Percentiles rank a stretch among this genome's conserved stretches.
These are phyloP conservation scores for Lytechinus pictus DNA, from an alignment of 35 echinoderm and acorn worm species.

Conservation along the genomic window DNA sequence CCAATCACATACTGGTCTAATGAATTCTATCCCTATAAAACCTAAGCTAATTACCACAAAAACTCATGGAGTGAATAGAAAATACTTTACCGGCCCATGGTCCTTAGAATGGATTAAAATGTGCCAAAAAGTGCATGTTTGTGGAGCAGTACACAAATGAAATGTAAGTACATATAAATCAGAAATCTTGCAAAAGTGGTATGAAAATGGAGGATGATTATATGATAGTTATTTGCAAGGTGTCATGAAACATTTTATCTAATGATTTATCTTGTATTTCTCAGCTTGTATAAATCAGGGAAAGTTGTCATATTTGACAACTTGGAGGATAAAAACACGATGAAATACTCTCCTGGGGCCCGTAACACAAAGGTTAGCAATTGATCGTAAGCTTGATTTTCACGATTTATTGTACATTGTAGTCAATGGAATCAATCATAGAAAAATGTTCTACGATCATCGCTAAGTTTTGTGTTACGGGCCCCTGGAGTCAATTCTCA, in stretches of 20 bases:
- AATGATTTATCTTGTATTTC: too few relatives aligned
- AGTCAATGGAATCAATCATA: too few relatives aligned
- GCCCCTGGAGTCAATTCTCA: not conserved
- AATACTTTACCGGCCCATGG: not conserved
- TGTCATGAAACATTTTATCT: too few relatives aligned
- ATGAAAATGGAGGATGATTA: not conserved
- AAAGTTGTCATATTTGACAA: too few relatives aligned
- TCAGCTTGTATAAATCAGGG: too few relatives aligned
- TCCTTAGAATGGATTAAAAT: not conserved
- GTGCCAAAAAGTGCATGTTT: conserved; percentile 8
- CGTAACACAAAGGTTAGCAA: too few relatives aligned
- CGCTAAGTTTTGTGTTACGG: too few relatives aligned
- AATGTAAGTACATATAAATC: not conserved
- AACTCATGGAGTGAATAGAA: not conserved
- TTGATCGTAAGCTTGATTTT: too few relatives aligned
- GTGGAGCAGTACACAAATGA: conserved; percentile 14
- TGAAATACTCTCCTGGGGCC: too few relatives aligned
- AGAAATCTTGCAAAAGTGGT: not conserved
- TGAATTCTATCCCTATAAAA: not conserved
- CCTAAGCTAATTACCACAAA: not conserved
- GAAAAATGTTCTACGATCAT: too few relatives aligned
- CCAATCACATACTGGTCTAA: not conserved
- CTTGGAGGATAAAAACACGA: too few relatives aligned
- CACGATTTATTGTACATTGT: too few relatives aligned
- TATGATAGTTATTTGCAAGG: not conserved